Evolutionary conservation across 1,140 invertebrate genomes (phyloP), one percentile per base, ranked within the genome.

Genomic region (Agrilus planipennis): DNA sequence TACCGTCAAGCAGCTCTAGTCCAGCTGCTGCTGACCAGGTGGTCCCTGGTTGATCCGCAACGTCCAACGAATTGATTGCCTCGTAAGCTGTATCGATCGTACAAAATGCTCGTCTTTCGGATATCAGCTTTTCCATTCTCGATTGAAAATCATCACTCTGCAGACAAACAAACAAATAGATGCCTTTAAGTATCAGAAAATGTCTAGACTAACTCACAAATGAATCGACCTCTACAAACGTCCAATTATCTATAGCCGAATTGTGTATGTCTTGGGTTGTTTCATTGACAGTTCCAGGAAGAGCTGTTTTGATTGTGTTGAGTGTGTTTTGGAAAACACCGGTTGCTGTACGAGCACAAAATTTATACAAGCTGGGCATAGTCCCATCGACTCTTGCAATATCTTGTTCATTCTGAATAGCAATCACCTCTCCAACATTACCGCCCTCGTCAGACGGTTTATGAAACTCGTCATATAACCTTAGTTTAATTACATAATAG

Each of bases 271-370:
- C 14, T 28, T 10, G 32, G 11, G 3, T 23, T 15, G 34, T 2
- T n/a, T 36, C 34, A 15, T 36, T 36, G 6, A 31, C 42, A 37
- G 53, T 58, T 2, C 51, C 54, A 3, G 60, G 60, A 28, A 62
- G 41, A 2, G 60, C 60, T 6, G 60, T 62, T 48, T 61, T 61
- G 9, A 62, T 54, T 1, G 60, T 60, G 35, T 62, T 60, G 4
- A 61, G 37, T 1, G 58, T 58, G 41, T 61, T 61, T 9, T 59
- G 54, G 35, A 62, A 55, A 20, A 62, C 57, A 14, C 57, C 59
- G 6, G 59, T 58, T 1, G 57, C 59, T 14, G 58, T 62, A 44
- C 56, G 55, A 12, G 60, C 54, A 39, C 56, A 59, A 11, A 56
- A 52, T 41, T 61, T 61, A 40, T 60, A 58, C 39, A 60, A 54